Conservation (phyloP, 2,888 invertebrate genomes). For the Brachylomia viminalis region DNA sequence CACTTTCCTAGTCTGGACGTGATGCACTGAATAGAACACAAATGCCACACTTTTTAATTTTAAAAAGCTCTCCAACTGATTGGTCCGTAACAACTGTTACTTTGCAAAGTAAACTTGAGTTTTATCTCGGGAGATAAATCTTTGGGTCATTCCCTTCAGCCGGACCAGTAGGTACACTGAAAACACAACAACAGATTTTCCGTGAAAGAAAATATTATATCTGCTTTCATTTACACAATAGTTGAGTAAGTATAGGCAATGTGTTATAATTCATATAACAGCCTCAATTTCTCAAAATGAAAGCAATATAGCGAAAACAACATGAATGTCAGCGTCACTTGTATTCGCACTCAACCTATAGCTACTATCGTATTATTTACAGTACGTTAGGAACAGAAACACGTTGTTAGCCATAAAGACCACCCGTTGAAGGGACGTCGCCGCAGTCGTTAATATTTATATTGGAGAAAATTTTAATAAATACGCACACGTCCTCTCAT, state of each 20-base stretch:
- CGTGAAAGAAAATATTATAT: slow-evolving; percentile 31
- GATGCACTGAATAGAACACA: slow-evolving; percentile 72
- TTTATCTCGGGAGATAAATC: slow-evolving; percentile 73
- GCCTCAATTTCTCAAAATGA: slow-evolving; percentile 51
- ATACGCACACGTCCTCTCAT: slow-evolving; percentile 70
- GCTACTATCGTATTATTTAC: slow-evolving; percentile 19
- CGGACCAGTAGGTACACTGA: slow-evolving; percentile 32
- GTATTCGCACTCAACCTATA: slow-evolving; percentile 32
- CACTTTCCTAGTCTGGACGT: slow-evolving; percentile 69
- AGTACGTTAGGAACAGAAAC: slow-evolving; percentile 36
- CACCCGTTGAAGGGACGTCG: slow-evolving; percentile 52
- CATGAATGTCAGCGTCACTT: slow-evolving; percentile 27
- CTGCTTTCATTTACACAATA: slow-evolving; percentile 18
- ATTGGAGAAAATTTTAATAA: slow-evolving; percentile 74
- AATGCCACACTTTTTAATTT: slow-evolving; percentile 83
- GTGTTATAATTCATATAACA: slow-evolving; percentile 31
- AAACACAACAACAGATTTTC: slow-evolving; percentile 52
- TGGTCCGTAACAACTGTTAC: slow-evolving; percentile 71
- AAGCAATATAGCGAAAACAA: slow-evolving; percentile 54
- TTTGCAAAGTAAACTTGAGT: slow-evolving; percentile 73
- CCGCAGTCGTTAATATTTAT: slow-evolving; percentile 65
- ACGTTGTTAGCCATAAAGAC: slow-evolving; percentile 59
- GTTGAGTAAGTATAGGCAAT: slow-evolving; percentile 27
- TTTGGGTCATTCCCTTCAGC: slow-evolving; percentile 69
- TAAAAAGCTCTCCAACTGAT: slow-evolving; percentile 83